These are phyloP conservation scores for Mus pahari DNA, from an alignment of 2,113 vertebrate species.

Conservation along the genomic window DNA sequence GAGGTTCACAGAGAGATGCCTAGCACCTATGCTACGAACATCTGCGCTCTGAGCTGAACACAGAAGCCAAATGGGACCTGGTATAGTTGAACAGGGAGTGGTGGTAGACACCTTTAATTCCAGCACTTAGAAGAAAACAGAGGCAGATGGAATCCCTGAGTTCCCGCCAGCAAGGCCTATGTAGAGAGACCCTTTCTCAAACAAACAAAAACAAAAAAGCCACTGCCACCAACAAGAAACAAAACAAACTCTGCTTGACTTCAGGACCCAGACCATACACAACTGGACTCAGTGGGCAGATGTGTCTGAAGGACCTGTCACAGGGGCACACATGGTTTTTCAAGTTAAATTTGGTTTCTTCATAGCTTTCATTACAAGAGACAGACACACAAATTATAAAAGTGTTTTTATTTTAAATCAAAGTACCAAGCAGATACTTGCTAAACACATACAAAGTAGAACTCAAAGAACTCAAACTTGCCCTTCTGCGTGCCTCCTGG, in stretches of 20 bases:
- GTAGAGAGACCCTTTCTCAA: not conserved
- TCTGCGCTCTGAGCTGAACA: not conserved
- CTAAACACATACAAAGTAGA: slow-evolving; percentile 76
- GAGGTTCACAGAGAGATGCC: not conserved
- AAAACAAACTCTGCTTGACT: not conserved
- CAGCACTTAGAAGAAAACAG: not conserved
- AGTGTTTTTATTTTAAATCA: slow-evolving; percentile 78
- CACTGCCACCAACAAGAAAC: not conserved
- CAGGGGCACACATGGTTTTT: not conserved
- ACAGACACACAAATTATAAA: slow-evolving; percentile 59
- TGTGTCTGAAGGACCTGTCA: not conserved
- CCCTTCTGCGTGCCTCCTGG: slow-evolving; percentile 6
- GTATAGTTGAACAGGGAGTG: not conserved
- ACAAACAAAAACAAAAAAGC: not conserved
- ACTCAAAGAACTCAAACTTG: slow-evolving; percentile 42
- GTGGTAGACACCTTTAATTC: not conserved
- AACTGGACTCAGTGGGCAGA: not conserved
- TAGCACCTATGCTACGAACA: not conserved
- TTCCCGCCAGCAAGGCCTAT: not conserved
- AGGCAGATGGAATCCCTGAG: not conserved
- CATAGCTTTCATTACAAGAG: not conserved
- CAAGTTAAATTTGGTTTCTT: not conserved
- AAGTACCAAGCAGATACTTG: slow-evolving; percentile 77
- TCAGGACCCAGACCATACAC: not conserved
- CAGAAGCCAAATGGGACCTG: not conserved